Base-by-base conservation (phyloP, 2,797 vertebrate genomes). In the Poecile montanus region DNA sequence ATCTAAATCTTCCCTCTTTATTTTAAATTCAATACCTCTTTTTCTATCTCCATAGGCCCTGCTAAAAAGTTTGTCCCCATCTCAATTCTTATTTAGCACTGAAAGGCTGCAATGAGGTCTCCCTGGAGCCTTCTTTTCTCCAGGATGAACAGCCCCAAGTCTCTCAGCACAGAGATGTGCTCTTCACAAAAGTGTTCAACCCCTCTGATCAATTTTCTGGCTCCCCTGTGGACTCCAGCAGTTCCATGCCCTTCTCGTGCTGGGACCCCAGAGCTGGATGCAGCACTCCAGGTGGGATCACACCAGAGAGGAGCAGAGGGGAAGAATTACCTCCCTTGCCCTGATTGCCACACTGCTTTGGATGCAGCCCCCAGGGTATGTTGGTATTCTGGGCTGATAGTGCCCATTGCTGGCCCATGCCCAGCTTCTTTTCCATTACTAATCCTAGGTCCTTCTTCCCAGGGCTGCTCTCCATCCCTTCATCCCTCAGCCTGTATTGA, bases 321-420 rank as follows among this genome's bases (percentile, higher is more conserved):
- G 2, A 3, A 75, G 38, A 77, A 77, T 73, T 15, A 9, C 12
- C 27, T 53, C 18, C 18, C 17, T 56, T 0, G 0, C 26, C 20
- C 12, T 1, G 1, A 27, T 56, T 42, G 4, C 9, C 9, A 7
- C 0, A 0, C 7, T 42, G 7, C 13, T 77, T 60, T 60, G 9
- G 17, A 22, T 56, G 21, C 10, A 85, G 26, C 38, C 12, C 18
- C 30, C 23, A 36, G 27, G 7, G 16, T 11, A 13, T 5, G 4
- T 4, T 45, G 8, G 9, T 11, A 7, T 77, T 58, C 23, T 73
- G 51, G 23, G 16, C 11, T 61, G n/a, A 1, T 1, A 60, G 11
- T 1, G 1, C 8, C 44, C 3, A 9, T n/a, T 73, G 15, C 12
- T 4, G 4, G 13, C 9, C 54, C 6, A 29, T 19, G 27, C 25